Percentiles rank a stretch among this genome's conserved stretches.
These are phyloP conservation scores for Urosaurus nigricauda DNA, from an alignment of 2,797 vertebrate species.

Conservation along the genomic window DNA sequence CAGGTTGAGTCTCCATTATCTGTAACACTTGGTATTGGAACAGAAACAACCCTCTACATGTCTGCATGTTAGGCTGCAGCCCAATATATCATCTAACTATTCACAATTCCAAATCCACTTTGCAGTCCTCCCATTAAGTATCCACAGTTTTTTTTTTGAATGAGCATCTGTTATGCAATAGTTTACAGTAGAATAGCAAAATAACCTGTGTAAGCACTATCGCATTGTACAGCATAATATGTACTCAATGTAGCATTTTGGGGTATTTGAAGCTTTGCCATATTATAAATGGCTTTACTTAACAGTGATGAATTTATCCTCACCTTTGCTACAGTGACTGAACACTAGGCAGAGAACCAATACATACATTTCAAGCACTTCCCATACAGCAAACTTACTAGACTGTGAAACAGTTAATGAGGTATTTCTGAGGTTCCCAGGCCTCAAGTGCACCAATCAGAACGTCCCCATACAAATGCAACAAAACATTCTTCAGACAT, in stretches of 20 bases:
- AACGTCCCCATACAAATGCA: slow-evolving; percentile 38
- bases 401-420: slow-evolving; percentile 8
- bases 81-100: neutral
- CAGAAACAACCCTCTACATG: neutral
- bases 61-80: neutral
- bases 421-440: slow-evolving; percentile 36
- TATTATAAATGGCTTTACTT: neutral
- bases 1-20: too few species aligned
- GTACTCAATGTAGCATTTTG: neutral
- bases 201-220: neutral
- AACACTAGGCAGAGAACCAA: neutral
- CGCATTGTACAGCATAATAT: neutral
- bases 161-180: neutral
- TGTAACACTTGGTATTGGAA: too few species aligned
- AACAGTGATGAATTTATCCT: neutral
- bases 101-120: neutral
- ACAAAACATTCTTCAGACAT: slow-evolving; percentile 57
- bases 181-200: neutral
- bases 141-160: neutral
- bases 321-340: neutral
- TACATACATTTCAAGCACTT: neutral
- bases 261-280: neutral
- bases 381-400: slow-evolving; percentile 10
- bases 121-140: neutral
- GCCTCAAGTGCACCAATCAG: neutral